Evolutionary conservation across 2,113 vertebrate genomes (phyloP).

Genomic region (Candoia aspera): DNA sequence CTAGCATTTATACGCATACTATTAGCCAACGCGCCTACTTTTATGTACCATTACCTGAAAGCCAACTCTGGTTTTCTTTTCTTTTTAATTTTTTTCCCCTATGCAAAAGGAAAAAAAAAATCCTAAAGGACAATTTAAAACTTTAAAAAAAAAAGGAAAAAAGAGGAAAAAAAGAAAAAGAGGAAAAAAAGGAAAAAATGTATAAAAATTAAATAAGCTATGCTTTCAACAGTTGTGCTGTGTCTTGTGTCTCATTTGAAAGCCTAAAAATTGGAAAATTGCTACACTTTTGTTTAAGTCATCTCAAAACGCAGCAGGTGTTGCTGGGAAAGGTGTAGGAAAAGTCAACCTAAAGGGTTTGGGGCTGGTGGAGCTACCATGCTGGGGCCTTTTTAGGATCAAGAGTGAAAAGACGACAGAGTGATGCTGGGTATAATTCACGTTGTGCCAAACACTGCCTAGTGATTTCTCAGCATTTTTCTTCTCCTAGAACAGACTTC

Average conservation of each 20-base stretch:
- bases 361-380: neutral
- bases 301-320: neutral
- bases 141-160: slow-evolving; percentile 34
- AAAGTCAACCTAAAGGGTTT: neutral
- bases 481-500: neutral
- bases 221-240: slow-evolving; percentile 71
- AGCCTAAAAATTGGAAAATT: neutral
- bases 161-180: slow-evolving; percentile 58
- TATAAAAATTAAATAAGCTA: slow-evolving; percentile 87
- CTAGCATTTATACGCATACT: slow-evolving; percentile 77
- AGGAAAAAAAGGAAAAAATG: slow-evolving; percentile 29
- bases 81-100: slow-evolving; percentile 75
- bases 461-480: neutral
- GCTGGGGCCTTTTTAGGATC: neutral
- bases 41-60: slow-evolving; percentile 78
- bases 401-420: neutral
- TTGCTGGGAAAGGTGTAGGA: neutral
- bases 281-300: neutral
- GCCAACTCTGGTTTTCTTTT: slow-evolving; percentile 71
- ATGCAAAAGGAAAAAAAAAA: slow-evolving; percentile 82
- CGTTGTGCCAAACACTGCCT: neutral
- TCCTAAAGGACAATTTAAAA: slow-evolving; percentile 16
- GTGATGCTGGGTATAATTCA: neutral
- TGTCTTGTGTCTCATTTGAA: neutral
- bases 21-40: slow-evolving; percentile 74